A percentile compares a stretch with the other conserved stretches of the same genome.
phyloP scores from a whole-genome alignment of 2,797 vertebrate genomes.

The Platalea minor region DNA sequence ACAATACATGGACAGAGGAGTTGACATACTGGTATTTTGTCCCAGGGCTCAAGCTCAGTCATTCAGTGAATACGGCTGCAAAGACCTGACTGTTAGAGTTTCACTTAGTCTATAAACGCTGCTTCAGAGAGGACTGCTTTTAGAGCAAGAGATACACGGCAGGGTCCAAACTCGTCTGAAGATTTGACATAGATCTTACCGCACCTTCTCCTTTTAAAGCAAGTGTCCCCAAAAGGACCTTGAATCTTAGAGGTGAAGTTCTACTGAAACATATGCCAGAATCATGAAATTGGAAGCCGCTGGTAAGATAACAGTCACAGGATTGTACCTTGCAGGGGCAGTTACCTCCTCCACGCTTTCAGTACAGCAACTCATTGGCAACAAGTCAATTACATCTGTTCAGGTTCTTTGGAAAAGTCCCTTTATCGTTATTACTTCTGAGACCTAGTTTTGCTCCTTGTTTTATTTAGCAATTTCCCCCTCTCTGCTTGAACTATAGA shows the following conservation, averaged over 20 bases:
- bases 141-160: not conserved
- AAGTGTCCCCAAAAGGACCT: not conserved
- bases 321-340: not conserved
- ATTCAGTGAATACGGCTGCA: not conserved
- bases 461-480: not conserved
- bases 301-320: not conserved
- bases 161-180: not conserved
- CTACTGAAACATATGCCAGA: not conserved
- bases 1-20: not conserved
- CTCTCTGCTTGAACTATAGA: not conserved
- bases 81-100: not conserved
- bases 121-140: not conserved
- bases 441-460: not conserved
- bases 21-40: not conserved
- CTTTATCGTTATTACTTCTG: not conserved
- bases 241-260: not conserved
- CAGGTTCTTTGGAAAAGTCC: not conserved
- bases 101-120: not conserved
- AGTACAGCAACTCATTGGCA: not conserved
- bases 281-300: not conserved
- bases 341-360: not conserved
- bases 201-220: not conserved
- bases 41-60: not conserved
- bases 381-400: not conserved
- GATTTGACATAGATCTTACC: not conserved